phyloP scores from a whole-genome alignment of 2,888 invertebrate species.

The Dolichomitus sp. region DNA sequence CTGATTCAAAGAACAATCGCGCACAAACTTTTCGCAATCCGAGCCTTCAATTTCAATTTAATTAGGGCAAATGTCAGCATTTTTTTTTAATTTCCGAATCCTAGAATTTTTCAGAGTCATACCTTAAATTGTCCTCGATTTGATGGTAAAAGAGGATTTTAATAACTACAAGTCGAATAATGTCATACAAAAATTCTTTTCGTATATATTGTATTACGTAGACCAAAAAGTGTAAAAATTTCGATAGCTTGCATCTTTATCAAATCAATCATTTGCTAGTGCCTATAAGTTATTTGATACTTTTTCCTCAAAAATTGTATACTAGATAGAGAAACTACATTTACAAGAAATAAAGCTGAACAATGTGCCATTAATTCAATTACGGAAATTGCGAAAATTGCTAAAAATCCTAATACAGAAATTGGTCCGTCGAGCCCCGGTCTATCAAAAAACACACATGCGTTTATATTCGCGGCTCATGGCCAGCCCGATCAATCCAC shows the following conservation, averaged over 20 bases:
- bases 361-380: neutral
- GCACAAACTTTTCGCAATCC: neutral
- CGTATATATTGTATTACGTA: neutral
- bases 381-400: neutral
- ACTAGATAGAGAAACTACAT: neutral
- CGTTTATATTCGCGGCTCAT: slow-evolving; percentile 11
- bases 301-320: neutral
- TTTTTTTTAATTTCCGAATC: too few species aligned
- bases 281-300: neutral
- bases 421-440: neutral
- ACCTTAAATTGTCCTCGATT: too few species aligned
- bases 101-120: too few species aligned
- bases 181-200: neutral
- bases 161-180: too few species aligned
- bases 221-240: neutral
- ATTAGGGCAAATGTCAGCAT: too few species aligned
- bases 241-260: neutral
- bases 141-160: too few species aligned
- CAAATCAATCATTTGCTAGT: neutral
- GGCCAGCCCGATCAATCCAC: slow-evolving; percentile 60
- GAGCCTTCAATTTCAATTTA: too few species aligned
- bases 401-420: neutral
- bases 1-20: neutral
- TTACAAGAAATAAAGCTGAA: neutral
- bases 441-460: neutral